Base-by-base conservation (phyloP, 1,140 invertebrate species). In the Brachionus sp. region DNA sequence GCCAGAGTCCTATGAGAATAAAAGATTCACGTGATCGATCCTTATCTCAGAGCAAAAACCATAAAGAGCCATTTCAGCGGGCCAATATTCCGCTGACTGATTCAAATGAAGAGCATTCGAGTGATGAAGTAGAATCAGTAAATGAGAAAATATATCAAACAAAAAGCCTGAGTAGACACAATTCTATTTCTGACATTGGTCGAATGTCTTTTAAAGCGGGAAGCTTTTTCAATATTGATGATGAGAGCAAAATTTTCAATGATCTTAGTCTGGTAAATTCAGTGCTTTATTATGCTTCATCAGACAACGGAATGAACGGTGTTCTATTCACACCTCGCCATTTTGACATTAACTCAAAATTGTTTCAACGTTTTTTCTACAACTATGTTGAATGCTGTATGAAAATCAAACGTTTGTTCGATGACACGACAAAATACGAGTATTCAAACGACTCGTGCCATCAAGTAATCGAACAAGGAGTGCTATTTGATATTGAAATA, bases 131-230 rank as follows among this genome's bases (percentile, higher is more conserved):
- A 1, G 66, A 70, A 39, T 39, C 29, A 23, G 39, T 39, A 9
- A 70, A 70, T 70, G 66, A 70, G 37, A 70, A 70, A 39, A 70
- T 70, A 0, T 70, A 70, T 39, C 66, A 70, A 39, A 70, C 66
- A 16, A 70, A 39, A 42, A 70, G 66, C 19, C 16, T 70, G 16
- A 37, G 33, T 16, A 16, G 66, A 16, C 35, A 70, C 29, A 70
- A 70, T 70, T 70, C 66, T n/a, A 70, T 70, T 33, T 37, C 66
- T 6, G 66, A 70, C 5, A 39, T 70, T 35, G 66, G 66, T 2
- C 3, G 66, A 19, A 39, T 70, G 10, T 70, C 66, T 70, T 10
- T 70, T 19, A 70, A 39, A 39, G 37, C 13, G 6, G n/a, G 1
- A 2, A 70, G 19, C 39, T n/a, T 42, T 13, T 2, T 23, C 33